Evolutionary conservation across 2,797 vertebrate species (phyloP), one percentile per base, ranked within the genome.

Genomic region (Sebastes hubbsi): DNA sequence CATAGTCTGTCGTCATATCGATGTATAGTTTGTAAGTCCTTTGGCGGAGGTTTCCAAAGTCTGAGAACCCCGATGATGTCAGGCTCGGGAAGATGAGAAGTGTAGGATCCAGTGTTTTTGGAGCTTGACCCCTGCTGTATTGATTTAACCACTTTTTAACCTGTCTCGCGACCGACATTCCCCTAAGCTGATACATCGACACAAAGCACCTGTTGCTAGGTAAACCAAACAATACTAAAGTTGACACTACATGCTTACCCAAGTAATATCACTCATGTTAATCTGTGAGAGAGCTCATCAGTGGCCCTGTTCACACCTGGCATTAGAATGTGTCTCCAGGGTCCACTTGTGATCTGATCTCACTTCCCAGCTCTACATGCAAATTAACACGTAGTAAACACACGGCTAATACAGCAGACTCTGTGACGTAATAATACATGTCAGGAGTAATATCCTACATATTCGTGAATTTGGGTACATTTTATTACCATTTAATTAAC

Each of bases 141-240:
- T 27, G 20, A 66, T 32, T 84, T 60, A 29, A 70, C 18, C 18
- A 13, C 24, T 38, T 11, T 64, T 65, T 42, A n/a, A 49, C 61
- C 36, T 4, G 42, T 36, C 16, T 22, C 18, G 5, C 5, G 0
- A 18, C 4, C 22, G 27, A 6, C 13, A n/a, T 27, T 62, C 18
- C 36, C 5, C 0, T 49, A 61, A 49, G 13, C 72, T 82, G 72
- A 65, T 49, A 12, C 59, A 59, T 7, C 68, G 29, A 84, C 55
- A 74, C 24, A 55, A 16, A 46, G 27, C 82, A 88, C 82, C 88
- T 92, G 89, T 93, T 91, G 87, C 91, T 85, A 85, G 36, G 90
- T 87, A 66, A 83, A 84, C 64, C 65, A 91, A 92, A 90, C 81
- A 92, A 60, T 4, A 12, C 54, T n/a, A 88, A 75, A n/a, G 64